Evolutionary conservation across 1,140 invertebrate species (phyloP).

Genomic region (Nilaparvata lugens): DNA sequence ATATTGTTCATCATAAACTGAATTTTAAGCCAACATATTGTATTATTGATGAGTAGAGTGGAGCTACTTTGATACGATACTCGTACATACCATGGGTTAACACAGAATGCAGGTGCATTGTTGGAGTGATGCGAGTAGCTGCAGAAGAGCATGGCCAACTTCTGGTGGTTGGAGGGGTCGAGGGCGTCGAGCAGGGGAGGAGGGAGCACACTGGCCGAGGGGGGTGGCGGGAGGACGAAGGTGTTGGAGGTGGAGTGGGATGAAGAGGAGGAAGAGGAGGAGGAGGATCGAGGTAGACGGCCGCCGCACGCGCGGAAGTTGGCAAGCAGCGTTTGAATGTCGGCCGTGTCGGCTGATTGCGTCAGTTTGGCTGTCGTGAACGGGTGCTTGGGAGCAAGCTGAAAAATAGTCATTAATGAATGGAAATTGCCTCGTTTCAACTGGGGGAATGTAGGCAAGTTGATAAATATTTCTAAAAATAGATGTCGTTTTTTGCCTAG

Average conservation of each 20-base stretch:
- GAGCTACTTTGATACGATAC: no score
- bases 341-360: constrained; percentile 43
- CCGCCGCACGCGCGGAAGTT: constrained; percentile 80
- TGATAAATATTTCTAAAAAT: no score
- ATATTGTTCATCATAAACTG: not conserved
- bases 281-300: constrained; percentile 37
- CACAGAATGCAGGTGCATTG: constrained; percentile 78
- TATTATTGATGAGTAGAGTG: not conserved
- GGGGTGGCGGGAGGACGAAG: not conserved
- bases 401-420: constrained; percentile 17
- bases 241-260: not conserved
- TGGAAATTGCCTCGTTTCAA: constrained; percentile 1
- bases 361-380: constrained; percentile 65
- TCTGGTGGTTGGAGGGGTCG: constrained; percentile 79
- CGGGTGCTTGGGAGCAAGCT: constrained; percentile 46
- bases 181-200: constrained; percentile 56
- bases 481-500: no score
- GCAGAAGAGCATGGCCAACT: constrained; percentile 81
- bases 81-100: constrained; percentile 73
- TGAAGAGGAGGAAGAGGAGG: not conserved
- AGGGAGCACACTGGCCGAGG: not conserved
- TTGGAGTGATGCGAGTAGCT: constrained; percentile 75
- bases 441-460: not conserved
- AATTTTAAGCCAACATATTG: not conserved
- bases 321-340: constrained; percentile 63